Conservation (phyloP, 2,888 invertebrate genomes). For the Strigamia maritima region DNA sequence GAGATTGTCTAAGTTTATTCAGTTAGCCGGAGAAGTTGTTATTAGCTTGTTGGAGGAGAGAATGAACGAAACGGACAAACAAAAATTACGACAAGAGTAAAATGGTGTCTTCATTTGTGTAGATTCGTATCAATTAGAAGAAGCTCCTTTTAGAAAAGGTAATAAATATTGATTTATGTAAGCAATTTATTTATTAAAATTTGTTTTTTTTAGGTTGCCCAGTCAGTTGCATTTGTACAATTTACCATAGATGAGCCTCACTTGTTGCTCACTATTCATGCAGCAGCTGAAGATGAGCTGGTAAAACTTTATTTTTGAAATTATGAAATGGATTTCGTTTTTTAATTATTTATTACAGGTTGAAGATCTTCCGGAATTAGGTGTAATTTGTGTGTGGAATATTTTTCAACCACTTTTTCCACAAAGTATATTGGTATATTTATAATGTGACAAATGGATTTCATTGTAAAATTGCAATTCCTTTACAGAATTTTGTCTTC, state of each 20-base stretch:
- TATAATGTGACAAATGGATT: too few relatives aligned
- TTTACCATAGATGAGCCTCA: not conserved
- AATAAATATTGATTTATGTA: too few relatives aligned
- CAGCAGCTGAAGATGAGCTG: not conserved
- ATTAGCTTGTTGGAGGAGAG: conserved; percentile 13
- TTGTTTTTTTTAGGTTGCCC: not conserved
- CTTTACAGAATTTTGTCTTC: not conserved
- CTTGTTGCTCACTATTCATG: conserved; percentile 22
- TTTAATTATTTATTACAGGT: not conserved
- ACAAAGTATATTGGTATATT: not conserved
- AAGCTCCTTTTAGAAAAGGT: conserved; percentile 26
- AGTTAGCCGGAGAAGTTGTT: conserved; percentile 21
- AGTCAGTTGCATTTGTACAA: not conserved
- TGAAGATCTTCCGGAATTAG: not conserved
- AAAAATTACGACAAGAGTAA: not conserved
- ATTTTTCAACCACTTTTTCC: conserved; percentile 26
- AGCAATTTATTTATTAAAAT: not conserved
- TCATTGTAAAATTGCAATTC: too few relatives aligned
- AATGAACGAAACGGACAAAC: conserved; percentile 1
- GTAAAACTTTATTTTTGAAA: not conserved
- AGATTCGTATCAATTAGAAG: not conserved
- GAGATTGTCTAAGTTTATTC: not conserved
- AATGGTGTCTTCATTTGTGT: not conserved
- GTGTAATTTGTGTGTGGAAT: conserved; percentile 30
- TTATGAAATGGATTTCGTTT: not conserved